These are phyloP conservation scores for Lymantria dispar DNA, from an alignment of 2,888 invertebrate genomes.

Conservation along the genomic window DNA sequence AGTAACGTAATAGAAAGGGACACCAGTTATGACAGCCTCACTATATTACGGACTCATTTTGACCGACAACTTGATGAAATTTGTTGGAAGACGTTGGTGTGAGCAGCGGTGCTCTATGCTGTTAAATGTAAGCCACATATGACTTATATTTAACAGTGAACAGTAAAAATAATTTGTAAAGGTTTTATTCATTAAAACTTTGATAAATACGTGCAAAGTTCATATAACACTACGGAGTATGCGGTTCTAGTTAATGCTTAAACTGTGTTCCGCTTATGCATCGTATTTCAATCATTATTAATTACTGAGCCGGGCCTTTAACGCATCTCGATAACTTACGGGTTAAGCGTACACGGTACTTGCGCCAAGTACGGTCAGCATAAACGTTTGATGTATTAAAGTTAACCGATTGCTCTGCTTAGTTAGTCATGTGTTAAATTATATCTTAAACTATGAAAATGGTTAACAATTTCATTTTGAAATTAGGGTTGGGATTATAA, in stretches of 20 bases:
- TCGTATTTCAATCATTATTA: conserved; percentile 42
- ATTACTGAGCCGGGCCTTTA: conserved; percentile 37
- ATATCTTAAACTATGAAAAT: no score
- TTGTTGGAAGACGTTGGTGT: neutral
- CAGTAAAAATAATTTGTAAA: no score
- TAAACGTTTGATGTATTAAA: conserved; percentile 1
- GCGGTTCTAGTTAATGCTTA: conserved; percentile 30
- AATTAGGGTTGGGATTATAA: no score
- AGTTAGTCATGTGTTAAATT: no score
- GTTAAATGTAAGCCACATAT: no score
- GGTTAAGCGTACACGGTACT: conserved; percentile 35
- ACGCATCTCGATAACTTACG: conserved; percentile 41
- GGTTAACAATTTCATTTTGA: no score
- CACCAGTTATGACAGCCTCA: no score
- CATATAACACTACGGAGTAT: conserved; percentile 8
- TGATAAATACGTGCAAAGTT: neutral
- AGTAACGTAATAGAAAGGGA: no score
- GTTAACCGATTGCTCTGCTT: no score
- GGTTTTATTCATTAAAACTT: neutral
- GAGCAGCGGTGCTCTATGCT: no score
- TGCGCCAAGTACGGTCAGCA: conserved; percentile 35
- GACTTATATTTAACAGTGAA: no score
- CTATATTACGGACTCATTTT: no score
- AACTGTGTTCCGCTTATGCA: conserved; percentile 35
- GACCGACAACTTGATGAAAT: neutral